Evolutionary conservation across 2,888 invertebrate genomes (phyloP), one percentile per base, ranked within the genome.

Genomic region (Gastrophysa polygoni): DNA sequence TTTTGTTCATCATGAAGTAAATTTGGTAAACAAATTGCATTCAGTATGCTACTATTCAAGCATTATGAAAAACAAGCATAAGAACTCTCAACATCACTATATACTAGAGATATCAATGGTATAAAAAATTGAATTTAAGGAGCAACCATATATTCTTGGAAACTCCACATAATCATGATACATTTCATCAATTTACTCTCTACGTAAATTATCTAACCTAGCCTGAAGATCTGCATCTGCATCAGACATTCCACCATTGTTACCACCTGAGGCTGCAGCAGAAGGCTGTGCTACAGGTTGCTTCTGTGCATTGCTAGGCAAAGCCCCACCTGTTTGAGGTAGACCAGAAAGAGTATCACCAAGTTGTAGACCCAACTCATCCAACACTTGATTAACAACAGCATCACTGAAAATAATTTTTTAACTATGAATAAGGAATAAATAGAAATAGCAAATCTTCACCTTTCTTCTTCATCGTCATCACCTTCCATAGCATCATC

Each of bases 401-500:
- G 94, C 94, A 83, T 98, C 96, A 78, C 96, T 94, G 82, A 48
- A 84, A 80, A 66, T 66, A 46, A n/a, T n/a, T n/a, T n/a, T n/a
- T n/a, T 47, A 46, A 44, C 11, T 14, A 2, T 29, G 32, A 28
- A 14, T 28, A 7, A 24, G 17, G 32, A 52, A 52, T 28, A 52
- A 48, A 28, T 46, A 46, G 14, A 21, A 14, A n/a, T 43, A 14
- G 16, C n/a, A n/a, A 14, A 48, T 32, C 57, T 50, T 38, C 14
- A 92, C 93, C 91, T 96, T 84, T 99, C 98, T 78, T 98, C 97
- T 80, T 98, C 97, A 79, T 99, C 99, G 48, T 91, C 97, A 78
- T 97, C 98, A 68, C 94, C 98, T 74, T 95, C 98, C 92, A 99
- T 96, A 0, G 98, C 99, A 84, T 99, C 99, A 81, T 99, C 99